Conservation (phyloP, 2,888 invertebrate genomes). For the Macrosoma leucophasiata region DNA sequence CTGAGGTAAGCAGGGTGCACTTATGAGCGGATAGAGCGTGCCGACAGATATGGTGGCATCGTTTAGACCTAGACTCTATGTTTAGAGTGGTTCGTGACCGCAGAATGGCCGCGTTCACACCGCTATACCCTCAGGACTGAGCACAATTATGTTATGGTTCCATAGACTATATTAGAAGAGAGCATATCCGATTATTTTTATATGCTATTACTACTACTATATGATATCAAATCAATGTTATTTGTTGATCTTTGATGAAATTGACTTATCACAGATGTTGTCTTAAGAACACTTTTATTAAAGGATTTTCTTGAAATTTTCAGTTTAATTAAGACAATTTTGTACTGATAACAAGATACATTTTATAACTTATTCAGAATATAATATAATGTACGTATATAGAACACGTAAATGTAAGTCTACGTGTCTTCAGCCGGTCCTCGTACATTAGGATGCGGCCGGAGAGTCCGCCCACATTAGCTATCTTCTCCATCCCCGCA, state of each 20-base stretch:
- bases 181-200: slow-evolving; percentile 18
- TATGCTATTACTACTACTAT: too few relatives aligned
- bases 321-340: too few relatives aligned
- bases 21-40: slow-evolving; percentile 48
- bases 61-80: slow-evolving; percentile 62
- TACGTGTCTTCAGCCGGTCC: slow-evolving; percentile 38
- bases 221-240: too few relatives aligned
- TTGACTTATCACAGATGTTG: too few relatives aligned
- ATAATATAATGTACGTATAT: too few relatives aligned
- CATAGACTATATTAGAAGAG: slow-evolving; percentile 22
- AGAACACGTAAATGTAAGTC: slow-evolving; percentile 42
- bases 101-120: slow-evolving; percentile 40
- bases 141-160: slow-evolving; percentile 64
- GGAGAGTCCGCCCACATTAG: slow-evolving; percentile 53
- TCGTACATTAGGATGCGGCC: slow-evolving; percentile 55
- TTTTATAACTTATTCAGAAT: too few relatives aligned
- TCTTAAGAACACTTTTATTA: too few relatives aligned
- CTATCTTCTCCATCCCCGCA: slow-evolving; percentile 57
- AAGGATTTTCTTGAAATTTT: too few relatives aligned
- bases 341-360: too few relatives aligned
- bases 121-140: slow-evolving; percentile 52
- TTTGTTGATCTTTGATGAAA: too few relatives aligned
- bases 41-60: slow-evolving; percentile 68
- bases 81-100: slow-evolving; percentile 67
- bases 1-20: slow-evolving; percentile 28